Base-by-base conservation (phyloP, 2,888 invertebrate genomes). In the Myopa tessellatipennis region DNA sequence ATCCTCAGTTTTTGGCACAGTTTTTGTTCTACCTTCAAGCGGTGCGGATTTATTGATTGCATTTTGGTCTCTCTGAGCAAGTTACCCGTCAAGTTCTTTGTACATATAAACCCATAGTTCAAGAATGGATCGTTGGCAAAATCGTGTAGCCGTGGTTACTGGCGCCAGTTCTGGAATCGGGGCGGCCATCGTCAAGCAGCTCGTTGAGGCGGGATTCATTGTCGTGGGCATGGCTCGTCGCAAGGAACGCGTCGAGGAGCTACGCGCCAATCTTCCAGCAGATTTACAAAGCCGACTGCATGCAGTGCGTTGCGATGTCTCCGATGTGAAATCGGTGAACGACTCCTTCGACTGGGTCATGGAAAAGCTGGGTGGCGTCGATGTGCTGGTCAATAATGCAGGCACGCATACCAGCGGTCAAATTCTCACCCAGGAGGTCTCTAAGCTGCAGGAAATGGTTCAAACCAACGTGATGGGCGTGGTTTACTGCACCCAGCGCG, bases 111-210 rank as follows among this genome's bases (percentile, higher is more conserved):
- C 26, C 58, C 1, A 16, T 6, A 58, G 58, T 58, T n/a, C n/a
- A 3, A 58, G 3, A 8, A 90, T 91, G 90, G 90, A 93, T 38
- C 91, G 92, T 58, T 93, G 92, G 92, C 79, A 81, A 0, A 92
- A 91, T 50, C 81, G 91, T 83, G 90, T 91, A 0, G 92, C 92
- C 0, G 89, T 93, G 60, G 92, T 93, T 77, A 92, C 92, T 4
- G 92, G 92, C 18, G 92, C 92, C 14, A 92, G 92, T 85, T 88
- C 90, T 0, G 92, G 92, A 7, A 92, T 92, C 74, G 92, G 91
- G 14, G 90, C 90, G 10, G 89, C 88, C 4, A 88, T 90, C 67
- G 87, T 87, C 3, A 84, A 84, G 72, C 86, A 88, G 67, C 85
- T 92, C 36, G 89, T 90, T 2, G 84, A 87, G 74, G 86, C 88